Conservation (phyloP, 2,888 invertebrate genomes). For the Parthenolecanium corni region DNA sequence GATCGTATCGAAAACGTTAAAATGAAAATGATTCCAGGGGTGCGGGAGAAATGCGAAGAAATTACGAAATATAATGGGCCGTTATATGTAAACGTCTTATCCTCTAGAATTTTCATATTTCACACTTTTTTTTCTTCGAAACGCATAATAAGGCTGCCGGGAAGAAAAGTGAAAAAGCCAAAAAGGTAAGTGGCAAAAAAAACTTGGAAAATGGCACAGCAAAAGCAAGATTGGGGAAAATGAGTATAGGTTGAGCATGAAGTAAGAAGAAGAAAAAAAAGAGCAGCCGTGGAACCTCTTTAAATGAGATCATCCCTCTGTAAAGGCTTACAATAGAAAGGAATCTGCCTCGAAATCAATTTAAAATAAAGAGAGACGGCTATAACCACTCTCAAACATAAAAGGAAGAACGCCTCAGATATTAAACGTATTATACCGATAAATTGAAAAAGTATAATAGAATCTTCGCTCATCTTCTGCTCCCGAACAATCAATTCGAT, state of each 20-base stretch:
- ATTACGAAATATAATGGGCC: background rate
- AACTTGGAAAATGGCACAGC: too few relatives aligned
- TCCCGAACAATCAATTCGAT: constrained; percentile 14
- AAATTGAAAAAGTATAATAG: constrained; percentile 23
- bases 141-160: too few relatives aligned
- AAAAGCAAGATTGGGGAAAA: too few relatives aligned
- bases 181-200: constrained; percentile 1
- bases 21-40: background rate
- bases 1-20: background rate
- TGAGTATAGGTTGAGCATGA: too few relatives aligned
- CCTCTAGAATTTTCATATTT: constrained; percentile 22
- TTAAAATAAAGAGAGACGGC: constrained; percentile 25
- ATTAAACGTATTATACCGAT: constrained; percentile 27
- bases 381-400: constrained; percentile 22
- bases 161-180: background rate
- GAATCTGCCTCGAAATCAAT: constrained; percentile 24
- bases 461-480: constrained; percentile 11
- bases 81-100: constrained; percentile 8
- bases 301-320: constrained; percentile 20
- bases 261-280: background rate
- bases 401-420: constrained; percentile 18
- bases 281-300: background rate
- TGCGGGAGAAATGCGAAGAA: background rate
- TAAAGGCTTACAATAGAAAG: constrained; percentile 20
- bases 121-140: too few relatives aligned